Evolutionary conservation across 2,113 vertebrate species (phyloP).

Genomic region (Chrysemys picta): DNA sequence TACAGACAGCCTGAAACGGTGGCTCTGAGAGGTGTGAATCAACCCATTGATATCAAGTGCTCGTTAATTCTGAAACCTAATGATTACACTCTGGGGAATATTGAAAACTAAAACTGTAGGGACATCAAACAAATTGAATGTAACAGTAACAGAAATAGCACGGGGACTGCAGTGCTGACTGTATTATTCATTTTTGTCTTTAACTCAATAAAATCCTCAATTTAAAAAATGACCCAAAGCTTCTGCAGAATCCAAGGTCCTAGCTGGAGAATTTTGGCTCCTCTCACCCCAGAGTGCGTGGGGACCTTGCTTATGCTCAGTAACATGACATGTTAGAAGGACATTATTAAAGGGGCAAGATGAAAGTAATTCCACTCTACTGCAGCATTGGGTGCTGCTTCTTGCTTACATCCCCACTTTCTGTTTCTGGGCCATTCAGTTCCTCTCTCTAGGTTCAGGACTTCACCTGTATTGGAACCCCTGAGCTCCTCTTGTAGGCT

Average conservation of each 20-base stretch:
- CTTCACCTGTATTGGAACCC: neutral
- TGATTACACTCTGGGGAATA: accelerated
- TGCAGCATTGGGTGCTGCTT: neutral
- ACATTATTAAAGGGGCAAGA: neutral
- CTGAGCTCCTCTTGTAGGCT: too few relatives aligned
- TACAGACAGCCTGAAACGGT: neutral
- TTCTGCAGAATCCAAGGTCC: neutral
- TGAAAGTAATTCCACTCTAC: neutral
- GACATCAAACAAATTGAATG: neutral
- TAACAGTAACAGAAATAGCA: accelerated
- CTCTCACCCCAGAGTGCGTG: neutral
- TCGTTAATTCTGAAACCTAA: neutral
- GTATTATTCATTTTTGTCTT: too few relatives aligned
- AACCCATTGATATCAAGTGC: accelerated
- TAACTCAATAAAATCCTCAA: neutral
- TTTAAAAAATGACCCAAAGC: neutral
- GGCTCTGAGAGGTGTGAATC: accelerated
- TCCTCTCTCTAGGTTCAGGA: neutral
- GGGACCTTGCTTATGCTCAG: neutral
- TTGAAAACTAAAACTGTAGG: neutral
- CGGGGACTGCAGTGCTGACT: accelerated
- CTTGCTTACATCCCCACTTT: neutral
- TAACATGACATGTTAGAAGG: too few relatives aligned
- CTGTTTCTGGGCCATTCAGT: neutral
- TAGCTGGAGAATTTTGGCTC: neutral